A percentile compares a stretch with the other conserved stretches of the same genome.
These are phyloP conservation scores for Drosophila miranda DNA, from an alignment of 1,140 invertebrate genomes.

Conservation along the genomic window DNA sequence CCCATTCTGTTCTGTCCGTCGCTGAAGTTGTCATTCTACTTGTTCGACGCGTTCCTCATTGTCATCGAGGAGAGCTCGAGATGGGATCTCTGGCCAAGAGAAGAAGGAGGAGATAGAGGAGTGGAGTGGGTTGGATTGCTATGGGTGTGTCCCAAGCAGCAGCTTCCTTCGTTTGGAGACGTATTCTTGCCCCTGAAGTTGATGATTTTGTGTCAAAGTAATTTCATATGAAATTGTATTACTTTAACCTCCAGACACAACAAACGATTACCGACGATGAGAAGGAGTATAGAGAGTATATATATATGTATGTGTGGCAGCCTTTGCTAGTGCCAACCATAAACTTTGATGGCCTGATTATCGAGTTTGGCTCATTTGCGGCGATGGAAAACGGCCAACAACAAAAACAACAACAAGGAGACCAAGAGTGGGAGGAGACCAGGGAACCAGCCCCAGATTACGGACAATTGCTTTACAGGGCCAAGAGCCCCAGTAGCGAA, in stretches of 20 bases:
- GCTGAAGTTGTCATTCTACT: constrained; percentile 13
- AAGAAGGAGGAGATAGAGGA: no score
- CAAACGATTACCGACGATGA: constrained; percentile 51
- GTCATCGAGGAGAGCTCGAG: constrained; percentile 6
- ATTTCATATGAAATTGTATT: constrained; percentile 69
- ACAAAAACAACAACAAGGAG: no score
- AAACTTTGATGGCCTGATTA: constrained; percentile 73
- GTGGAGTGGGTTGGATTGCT: no score
- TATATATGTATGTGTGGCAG: constrained; percentile 9
- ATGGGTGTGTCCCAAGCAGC: no score
- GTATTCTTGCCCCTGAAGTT: constrained; percentile 1
- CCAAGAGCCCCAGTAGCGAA: no score
- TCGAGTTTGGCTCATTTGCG: constrained; percentile 69
- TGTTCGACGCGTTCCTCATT: neutral
- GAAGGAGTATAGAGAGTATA: neutral
- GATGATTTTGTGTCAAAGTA: constrained; percentile 53
- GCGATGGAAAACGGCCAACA: constrained; percentile 23
- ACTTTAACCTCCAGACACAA: constrained; percentile 58
- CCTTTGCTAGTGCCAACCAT: constrained; percentile 37
- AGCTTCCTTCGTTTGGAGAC: no score
- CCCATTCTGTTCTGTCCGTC: constrained; percentile 8
- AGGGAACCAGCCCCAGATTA: constrained; percentile 6
- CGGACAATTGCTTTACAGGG: constrained; percentile 26
- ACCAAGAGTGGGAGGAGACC: neutral
- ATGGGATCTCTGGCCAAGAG: neutral